Evolutionary conservation across 2,888 invertebrate genomes (phyloP).

Genomic region (Clitarchus hookeri): DNA sequence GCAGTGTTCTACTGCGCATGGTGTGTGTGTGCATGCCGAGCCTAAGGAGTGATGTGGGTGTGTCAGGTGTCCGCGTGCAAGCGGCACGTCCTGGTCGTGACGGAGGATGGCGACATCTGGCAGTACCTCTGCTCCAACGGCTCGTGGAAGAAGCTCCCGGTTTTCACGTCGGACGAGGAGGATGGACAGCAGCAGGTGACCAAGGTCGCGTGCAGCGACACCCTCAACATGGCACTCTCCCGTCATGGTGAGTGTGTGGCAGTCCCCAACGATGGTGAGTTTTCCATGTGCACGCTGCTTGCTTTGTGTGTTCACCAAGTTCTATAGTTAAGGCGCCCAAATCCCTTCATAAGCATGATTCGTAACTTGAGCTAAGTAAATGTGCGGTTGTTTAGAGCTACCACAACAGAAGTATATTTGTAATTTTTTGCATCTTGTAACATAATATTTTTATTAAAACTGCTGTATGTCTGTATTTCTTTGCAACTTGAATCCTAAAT

Average conservation of each 20-base stretch:
- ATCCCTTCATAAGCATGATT: too few species aligned
- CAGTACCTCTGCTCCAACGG: constrained; percentile 36
- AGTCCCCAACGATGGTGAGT: background rate
- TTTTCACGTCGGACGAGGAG: constrained; percentile 40
- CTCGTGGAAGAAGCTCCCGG: constrained; percentile 42
- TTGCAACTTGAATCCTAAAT: too few species aligned
- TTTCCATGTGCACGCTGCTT: background rate
- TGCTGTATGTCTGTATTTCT: too few species aligned
- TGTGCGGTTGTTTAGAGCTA: too few species aligned
- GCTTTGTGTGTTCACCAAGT: background rate
- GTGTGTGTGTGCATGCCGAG: too few species aligned
- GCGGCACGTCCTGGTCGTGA: constrained; percentile 42
- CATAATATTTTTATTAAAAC: too few species aligned
- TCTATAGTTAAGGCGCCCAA: too few species aligned
- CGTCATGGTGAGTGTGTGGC: background rate
- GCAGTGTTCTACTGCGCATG: too few species aligned
- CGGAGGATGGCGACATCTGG: constrained; percentile 45
- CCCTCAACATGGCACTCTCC: constrained; percentile 53
- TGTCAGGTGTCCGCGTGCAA: constrained; percentile 40
- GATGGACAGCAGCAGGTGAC: constrained; percentile 47
- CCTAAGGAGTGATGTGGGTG: background rate
- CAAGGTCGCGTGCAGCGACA: constrained; percentile 57
- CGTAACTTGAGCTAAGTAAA: too few species aligned
- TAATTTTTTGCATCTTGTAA: too few species aligned
- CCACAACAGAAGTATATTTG: too few species aligned